A percentile compares a stretch with the other conserved stretches of the same genome.
These are phyloP conservation scores for Pogonophryne albipinna DNA, from an alignment of 2,797 vertebrate genomes.

Conservation along the genomic window DNA sequence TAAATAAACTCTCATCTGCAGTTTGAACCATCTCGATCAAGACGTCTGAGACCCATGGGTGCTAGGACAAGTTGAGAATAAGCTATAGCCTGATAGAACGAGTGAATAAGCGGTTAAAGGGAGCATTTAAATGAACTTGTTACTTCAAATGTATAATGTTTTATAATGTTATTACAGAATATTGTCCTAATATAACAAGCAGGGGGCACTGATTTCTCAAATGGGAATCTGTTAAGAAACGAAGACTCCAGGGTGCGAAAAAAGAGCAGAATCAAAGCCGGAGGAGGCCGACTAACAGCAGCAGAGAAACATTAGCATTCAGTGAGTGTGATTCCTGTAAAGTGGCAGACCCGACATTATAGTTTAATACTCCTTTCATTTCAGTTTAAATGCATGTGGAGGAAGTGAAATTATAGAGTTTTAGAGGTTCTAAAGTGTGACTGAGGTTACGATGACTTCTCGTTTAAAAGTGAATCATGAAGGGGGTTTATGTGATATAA, in stretches of 20 bases:
- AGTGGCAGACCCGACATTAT: background rate
- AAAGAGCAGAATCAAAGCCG: conserved; percentile 34
- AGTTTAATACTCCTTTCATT: background rate
- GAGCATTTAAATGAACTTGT: conserved; percentile 31
- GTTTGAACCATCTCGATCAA: conserved; percentile 14
- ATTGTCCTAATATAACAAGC: conserved; percentile 39
- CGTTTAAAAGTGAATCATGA: background rate
- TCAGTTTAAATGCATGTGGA: background rate
- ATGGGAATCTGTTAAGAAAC: conserved; percentile 22
- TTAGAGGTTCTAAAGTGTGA: background rate
- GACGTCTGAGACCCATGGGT: background rate
- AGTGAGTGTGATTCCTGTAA: conserved; percentile 7
- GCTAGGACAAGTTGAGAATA: conserved; percentile 11
- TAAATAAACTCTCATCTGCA: conserved; percentile 37
- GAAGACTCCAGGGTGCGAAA: background rate
- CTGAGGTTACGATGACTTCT: background rate
- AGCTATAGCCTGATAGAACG: background rate
- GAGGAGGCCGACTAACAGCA: conserved; percentile 16
- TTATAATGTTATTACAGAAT: no score
- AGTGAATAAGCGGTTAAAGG: conserved; percentile 5
- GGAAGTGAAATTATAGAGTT: background rate
- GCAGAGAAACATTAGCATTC: conserved; percentile 11
- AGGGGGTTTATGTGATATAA: background rate
- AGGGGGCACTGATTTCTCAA: conserved; percentile 6
- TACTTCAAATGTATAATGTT: background rate